A percentile compares a stretch with the other conserved stretches of the same genome.
Evolutionary conservation across 2,797 vertebrate species (phyloP).

Genomic region (Paramormyrops hopkinsi): DNA sequence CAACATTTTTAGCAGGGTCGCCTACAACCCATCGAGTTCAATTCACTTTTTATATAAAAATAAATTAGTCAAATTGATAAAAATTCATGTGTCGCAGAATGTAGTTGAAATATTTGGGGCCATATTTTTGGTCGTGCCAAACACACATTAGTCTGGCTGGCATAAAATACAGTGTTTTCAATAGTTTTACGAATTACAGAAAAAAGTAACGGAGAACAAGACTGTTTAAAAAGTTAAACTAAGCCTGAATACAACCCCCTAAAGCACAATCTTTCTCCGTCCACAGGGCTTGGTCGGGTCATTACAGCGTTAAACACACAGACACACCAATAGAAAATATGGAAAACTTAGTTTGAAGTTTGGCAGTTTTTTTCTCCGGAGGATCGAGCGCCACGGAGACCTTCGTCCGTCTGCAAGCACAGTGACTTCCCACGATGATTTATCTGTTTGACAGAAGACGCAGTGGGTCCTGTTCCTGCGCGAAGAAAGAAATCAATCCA

Average conservation of each 20-base stretch:
- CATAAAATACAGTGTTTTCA: background rate
- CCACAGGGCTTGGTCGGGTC: background rate
- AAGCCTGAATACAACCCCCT: background rate
- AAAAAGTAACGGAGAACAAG: background rate
- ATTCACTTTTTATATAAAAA: background rate
- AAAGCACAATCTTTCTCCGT: background rate
- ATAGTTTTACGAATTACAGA: background rate
- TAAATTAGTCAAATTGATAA: background rate
- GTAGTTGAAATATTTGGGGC: background rate
- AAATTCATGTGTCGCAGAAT: background rate
- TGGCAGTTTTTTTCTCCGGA: background rate
- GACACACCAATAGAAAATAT: background rate
- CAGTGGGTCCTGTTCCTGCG: background rate
- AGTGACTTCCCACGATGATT: background rate
- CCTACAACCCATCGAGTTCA: background rate
- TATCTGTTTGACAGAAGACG: background rate
- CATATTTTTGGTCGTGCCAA: background rate
- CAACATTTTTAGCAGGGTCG: background rate
- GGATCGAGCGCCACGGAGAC: background rate
- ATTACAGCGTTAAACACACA: background rate
- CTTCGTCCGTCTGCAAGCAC: background rate
- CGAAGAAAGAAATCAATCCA: constrained; percentile 27
- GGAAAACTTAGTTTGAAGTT: background rate
- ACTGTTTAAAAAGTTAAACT: background rate
- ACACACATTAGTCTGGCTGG: background rate